Evolutionary conservation across 2,888 invertebrate species (phyloP).

Genomic region (Dinocampus coccinellae): DNA sequence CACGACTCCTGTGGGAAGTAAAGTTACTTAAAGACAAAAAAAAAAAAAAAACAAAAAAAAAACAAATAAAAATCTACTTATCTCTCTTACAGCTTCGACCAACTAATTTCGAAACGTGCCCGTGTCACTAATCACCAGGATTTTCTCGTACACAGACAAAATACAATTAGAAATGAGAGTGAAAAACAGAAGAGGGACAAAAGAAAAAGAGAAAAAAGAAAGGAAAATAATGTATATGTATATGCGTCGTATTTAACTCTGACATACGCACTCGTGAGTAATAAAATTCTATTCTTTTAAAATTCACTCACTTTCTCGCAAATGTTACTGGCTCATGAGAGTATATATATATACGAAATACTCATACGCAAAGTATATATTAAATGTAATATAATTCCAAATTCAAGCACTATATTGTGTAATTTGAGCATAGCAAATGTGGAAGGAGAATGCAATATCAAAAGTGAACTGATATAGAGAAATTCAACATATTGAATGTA

Average conservation of each 20-base stretch:
- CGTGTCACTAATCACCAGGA: constrained; percentile 45
- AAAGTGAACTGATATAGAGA: neutral
- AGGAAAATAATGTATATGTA: neutral
- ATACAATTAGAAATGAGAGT: constrained; percentile 46
- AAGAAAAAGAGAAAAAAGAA: constrained; percentile 32
- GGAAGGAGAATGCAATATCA: constrained; percentile 5
- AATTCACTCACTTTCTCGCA: constrained; percentile 16
- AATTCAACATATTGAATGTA: neutral
- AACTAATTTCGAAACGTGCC: constrained; percentile 43
- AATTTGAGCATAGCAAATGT: too few relatives aligned
- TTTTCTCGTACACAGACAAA: constrained; percentile 45
- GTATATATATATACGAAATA: neutral
- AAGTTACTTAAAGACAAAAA: constrained; percentile 25
- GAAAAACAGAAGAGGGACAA: constrained; percentile 46
- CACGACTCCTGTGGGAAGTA: constrained; percentile 11
- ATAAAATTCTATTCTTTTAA: constrained; percentile 37
- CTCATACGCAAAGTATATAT: neutral
- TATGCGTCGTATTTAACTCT: constrained; percentile 17
- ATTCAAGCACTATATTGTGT: constrained; percentile 1
- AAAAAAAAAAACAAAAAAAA: constrained; percentile 38
- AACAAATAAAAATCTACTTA: constrained; percentile 36
- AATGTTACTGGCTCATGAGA: constrained; percentile 23
- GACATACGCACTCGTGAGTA: constrained; percentile 33
- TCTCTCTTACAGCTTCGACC: constrained; percentile 6
- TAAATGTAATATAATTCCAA: neutral